Evolutionary conservation across 2,797 vertebrate species (phyloP), one percentile per base, ranked within the genome.

Genomic region (Alectoris magna): DNA sequence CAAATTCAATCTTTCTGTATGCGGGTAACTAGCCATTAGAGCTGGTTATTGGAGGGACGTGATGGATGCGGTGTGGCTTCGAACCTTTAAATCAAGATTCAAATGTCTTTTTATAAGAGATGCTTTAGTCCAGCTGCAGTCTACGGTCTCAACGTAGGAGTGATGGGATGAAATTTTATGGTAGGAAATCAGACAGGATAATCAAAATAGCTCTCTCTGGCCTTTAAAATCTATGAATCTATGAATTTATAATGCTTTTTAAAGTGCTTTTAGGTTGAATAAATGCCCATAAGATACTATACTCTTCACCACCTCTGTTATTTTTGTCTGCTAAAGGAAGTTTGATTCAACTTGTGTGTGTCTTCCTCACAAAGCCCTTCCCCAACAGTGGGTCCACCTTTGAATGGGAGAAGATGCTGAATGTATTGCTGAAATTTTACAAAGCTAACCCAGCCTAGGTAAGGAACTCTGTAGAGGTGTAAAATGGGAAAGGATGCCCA

Each of bases 191-290:
- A 89, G 88, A 74, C 76, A 62, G 75, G 66, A 87, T 91, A 90
- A 94, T 94, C 84, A 83, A 49, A 94, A 95, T 89, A 93, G 62
- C 76, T 92, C 72, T 95, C 75, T 87, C 63, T 91, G 88, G 81
- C 55, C 80, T 88, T 94, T 90, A 87, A 90, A 93, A 87, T 83
- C 78, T 85, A 85, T 89, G 88, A 78, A 88, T 94, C 59, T 48
- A 86, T 96, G 91, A 94, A 87, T 94, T 77, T 92, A 22, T 94
- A 87, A 95, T 88, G 64, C 36, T 31, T 92, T 88, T 81, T 34
- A 78, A 83, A 84, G 67, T 91, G 59, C 63, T 93, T 91, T 84
- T 73, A 84, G 51, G 48, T 81, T 87, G 72, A 94, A 78, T 67
- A 74, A 72, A 78, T 75, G n/a, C 13, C 88, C 63, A 31, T 66